These are phyloP conservation scores for Tarsius wallacei DNA, from an alignment of 2,797 vertebrate genomes.

Conservation along the genomic window DNA sequence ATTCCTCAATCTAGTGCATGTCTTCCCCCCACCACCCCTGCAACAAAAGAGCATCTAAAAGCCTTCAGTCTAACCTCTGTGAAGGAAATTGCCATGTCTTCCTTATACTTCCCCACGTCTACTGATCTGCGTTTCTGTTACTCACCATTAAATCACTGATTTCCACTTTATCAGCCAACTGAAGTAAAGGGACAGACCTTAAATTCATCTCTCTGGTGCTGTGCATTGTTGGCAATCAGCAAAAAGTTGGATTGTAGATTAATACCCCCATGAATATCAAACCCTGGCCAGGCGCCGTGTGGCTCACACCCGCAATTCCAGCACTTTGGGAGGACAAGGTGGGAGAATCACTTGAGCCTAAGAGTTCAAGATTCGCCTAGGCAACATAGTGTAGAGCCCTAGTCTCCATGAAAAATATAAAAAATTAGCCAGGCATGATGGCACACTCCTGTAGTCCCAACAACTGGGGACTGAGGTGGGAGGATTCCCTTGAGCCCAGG, in stretches of 20 bases:
- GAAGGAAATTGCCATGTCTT: not conserved
- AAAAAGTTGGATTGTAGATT: constrained; percentile 7
- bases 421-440: no score
- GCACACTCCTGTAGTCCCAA: no score
- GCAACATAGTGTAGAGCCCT: no score
- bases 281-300: not conserved
- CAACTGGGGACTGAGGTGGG: no score
- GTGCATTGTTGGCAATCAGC: not conserved
- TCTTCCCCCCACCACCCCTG: not conserved
- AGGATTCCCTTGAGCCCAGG: no score
- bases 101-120: not conserved
- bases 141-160: not conserved
- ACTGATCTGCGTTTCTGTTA: not conserved
- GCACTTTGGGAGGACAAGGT: no score
- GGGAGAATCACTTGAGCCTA: no score
- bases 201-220: not conserved
- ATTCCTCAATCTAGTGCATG: not conserved
- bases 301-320: no score
- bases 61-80: not conserved
- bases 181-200: not conserved
- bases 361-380: no score
- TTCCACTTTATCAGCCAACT: not conserved
- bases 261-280: constrained; percentile 28
- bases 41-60: constrained; percentile 49
- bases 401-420: no score